Evolutionary conservation across 2,797 vertebrate species (phyloP).

Genomic region (Cyprinella venusta): DNA sequence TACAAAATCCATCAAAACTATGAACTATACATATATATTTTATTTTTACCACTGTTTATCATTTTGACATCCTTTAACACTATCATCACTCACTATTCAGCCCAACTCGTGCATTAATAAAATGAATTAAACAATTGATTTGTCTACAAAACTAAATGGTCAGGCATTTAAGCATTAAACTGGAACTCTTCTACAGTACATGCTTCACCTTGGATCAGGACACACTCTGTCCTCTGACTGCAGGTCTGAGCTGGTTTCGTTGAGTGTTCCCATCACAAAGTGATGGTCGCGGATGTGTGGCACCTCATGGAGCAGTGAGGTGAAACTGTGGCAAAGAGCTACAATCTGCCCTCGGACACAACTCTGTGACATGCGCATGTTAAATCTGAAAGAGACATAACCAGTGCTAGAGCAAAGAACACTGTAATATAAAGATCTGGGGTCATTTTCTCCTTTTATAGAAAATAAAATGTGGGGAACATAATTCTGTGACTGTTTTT

Average conservation of each 20-base stretch:
- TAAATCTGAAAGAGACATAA: slow-evolving; percentile 69
- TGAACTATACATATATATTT: not conserved
- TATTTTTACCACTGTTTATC: not conserved
- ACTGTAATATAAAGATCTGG: not conserved
- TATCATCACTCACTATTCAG: not conserved
- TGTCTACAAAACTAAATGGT: not conserved
- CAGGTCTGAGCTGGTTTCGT: slow-evolving; percentile 59
- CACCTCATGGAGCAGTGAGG: slow-evolving; percentile 69
- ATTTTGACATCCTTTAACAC: not conserved
- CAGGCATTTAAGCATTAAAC: not conserved
- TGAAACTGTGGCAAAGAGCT: slow-evolving; percentile 72
- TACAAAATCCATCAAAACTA: not conserved
- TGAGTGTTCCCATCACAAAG: slow-evolving; percentile 68
- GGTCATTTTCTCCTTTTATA: not conserved
- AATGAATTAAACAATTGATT: not conserved
- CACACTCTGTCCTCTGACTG: slow-evolving; percentile 62
- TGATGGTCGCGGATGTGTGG: slow-evolving; percentile 73
- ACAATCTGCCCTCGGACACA: slow-evolving; percentile 75
- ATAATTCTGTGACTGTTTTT: not conserved
- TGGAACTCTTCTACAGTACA: not conserved
- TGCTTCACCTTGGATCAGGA: slow-evolving; percentile 70
- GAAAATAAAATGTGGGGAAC: not conserved
- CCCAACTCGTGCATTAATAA: not conserved
- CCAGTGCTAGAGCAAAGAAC: not conserved
- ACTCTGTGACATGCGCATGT: slow-evolving; percentile 64